Evolutionary conservation across 2,113 vertebrate species (phyloP).

Genomic region (Pelecanus crispus): DNA sequence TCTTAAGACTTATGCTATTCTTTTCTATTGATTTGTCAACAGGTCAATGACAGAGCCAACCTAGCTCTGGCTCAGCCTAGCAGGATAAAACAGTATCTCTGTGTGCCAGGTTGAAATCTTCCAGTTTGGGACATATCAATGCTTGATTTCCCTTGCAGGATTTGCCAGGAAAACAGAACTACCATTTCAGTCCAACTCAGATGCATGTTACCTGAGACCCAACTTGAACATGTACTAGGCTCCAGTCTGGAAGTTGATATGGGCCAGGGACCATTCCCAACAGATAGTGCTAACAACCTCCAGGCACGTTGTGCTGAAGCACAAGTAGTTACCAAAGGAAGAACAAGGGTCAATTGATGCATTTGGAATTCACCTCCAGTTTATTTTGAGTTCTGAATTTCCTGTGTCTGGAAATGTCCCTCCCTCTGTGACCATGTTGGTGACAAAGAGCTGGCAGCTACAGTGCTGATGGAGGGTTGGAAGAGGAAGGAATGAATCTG

Average conservation of each 20-base stretch:
- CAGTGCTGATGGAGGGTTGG: not conserved
- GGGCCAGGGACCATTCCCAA: not conserved
- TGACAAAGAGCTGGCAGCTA: conserved; percentile 40
- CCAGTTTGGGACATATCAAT: not conserved
- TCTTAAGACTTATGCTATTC: not conserved
- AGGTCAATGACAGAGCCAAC: not conserved
- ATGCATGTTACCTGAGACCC: not conserved
- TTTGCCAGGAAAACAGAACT: not conserved
- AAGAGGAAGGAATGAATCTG: conserved; percentile 19
- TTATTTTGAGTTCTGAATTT: not conserved
- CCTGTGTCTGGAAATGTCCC: not conserved
- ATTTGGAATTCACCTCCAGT: not conserved
- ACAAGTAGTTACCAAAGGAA: not conserved
- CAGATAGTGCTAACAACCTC: not conserved
- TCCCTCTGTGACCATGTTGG: not conserved
- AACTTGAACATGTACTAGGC: not conserved
- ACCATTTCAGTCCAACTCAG: not conserved
- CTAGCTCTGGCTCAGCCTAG: not conserved
- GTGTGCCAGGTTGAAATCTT: not conserved
- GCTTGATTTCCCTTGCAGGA: not conserved
- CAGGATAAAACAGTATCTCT: not conserved
- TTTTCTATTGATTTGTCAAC: not conserved
- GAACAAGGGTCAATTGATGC: not conserved
- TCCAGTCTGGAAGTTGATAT: not conserved
- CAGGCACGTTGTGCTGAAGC: not conserved